Evolutionary conservation across 2,113 vertebrate species (phyloP).

Genomic region (Myanophis thanlyinensis): DNA sequence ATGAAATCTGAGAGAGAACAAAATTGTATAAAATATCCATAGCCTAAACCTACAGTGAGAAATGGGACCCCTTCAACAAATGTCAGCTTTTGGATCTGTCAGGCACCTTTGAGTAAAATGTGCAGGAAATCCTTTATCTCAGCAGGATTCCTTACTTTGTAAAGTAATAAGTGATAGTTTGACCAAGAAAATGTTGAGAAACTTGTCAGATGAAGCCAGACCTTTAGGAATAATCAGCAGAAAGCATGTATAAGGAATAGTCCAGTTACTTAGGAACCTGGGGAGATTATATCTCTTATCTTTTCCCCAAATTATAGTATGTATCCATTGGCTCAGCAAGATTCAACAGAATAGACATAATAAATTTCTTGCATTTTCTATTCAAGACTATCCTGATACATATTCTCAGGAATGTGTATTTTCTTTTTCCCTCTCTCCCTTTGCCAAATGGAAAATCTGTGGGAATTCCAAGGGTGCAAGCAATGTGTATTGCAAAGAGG

Average conservation of each 20-base stretch:
- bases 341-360: neutral
- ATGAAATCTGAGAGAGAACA: neutral
- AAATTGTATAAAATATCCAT: neutral
- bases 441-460: conserved; percentile 1
- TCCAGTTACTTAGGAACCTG: neutral
- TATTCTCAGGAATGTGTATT: neutral
- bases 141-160: neutral
- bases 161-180: neutral
- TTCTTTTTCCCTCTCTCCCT: neutral
- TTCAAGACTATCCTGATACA: neutral
- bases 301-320: neutral
- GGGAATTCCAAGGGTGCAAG: neutral
- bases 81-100: neutral
- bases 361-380: neutral
- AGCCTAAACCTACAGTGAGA: neutral
- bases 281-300: neutral
- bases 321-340: neutral
- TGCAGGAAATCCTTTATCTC: neutral
- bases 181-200: neutral
- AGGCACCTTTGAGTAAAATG: neutral
- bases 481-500: neutral
- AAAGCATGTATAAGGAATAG: neutral
- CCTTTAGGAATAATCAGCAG: neutral
- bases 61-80: neutral
- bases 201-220: neutral